Evolutionary conservation across 2,113 vertebrate species (phyloP).

Genomic region (Sturnira hondurensis): DNA sequence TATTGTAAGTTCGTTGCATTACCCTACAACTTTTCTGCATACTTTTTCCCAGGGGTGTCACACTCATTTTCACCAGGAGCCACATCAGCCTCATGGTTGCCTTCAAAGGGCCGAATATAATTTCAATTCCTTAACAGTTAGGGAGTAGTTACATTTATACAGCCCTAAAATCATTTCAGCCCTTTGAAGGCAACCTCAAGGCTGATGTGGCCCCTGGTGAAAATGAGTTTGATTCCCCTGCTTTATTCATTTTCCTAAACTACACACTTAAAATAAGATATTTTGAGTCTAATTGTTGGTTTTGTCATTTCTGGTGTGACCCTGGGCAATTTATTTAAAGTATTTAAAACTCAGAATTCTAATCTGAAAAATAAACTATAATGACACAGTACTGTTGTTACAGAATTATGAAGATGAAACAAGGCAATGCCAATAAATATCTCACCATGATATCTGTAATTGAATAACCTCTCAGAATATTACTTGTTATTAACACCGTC

Average conservation of each 20-base stretch:
- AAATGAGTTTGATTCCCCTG: too few relatives aligned
- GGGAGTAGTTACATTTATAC: too few relatives aligned
- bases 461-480: background rate
- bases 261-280: background rate
- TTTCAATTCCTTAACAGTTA: too few relatives aligned
- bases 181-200: too few relatives aligned
- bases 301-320: background rate
- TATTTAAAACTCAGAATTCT: background rate
- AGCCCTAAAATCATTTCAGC: too few relatives aligned
- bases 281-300: background rate
- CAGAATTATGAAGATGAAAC: background rate
- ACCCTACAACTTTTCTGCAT: background rate
- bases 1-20: background rate
- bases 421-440: background rate
- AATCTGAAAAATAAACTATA: background rate
- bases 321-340: background rate
- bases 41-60: background rate
- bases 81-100: too few relatives aligned
- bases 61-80: too few relatives aligned
- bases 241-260: background rate
- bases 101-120: too few relatives aligned
- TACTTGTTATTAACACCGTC: background rate
- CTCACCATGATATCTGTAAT: background rate
- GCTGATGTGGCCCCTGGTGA: too few relatives aligned
- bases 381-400: background rate